Evolutionary conservation across 2,797 vertebrate species (phyloP).

Genomic region (Ficedula albicollis): DNA sequence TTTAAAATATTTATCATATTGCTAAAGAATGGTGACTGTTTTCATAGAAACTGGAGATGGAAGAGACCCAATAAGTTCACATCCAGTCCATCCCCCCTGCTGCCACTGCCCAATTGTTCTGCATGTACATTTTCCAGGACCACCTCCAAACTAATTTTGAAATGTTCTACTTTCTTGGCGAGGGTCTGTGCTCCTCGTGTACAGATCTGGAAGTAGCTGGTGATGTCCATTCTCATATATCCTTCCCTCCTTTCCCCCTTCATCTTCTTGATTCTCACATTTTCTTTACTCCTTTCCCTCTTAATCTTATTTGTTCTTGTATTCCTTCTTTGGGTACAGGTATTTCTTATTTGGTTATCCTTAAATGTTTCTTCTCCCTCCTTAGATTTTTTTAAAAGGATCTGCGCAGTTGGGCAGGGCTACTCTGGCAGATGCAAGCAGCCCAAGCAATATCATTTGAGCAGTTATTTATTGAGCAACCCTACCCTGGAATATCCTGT

Average conservation of each 20-base stretch:
- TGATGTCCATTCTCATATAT: not conserved
- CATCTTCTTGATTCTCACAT: not conserved
- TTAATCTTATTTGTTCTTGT: not conserved
- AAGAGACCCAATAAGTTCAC: conserved; percentile 66
- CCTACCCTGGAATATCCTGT: conserved; percentile 47
- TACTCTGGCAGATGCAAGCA: conserved; percentile 42
- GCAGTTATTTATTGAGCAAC: conserved; percentile 55
- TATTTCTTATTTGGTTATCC: conserved; percentile 4
- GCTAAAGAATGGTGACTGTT: conserved; percentile 70
- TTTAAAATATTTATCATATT: conserved; percentile 66
- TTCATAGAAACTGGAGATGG: conserved; percentile 66
- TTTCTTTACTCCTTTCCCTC: not conserved
- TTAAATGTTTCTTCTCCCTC: conserved; percentile 16
- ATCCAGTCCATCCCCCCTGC: conserved; percentile 67
- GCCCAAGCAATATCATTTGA: conserved; percentile 35
- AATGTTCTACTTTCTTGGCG: not conserved
- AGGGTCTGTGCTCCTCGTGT: not conserved
- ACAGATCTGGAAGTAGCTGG: not conserved
- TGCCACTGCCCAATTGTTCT: conserved; percentile 41
- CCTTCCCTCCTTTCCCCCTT: not conserved
- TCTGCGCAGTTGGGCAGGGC: conserved; percentile 9
- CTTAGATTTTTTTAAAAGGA: not conserved
- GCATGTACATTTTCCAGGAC: conserved; percentile 46
- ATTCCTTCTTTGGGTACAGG: not conserved
- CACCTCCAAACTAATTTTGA: conserved; percentile 31